Conservation (phyloP, 1,140 invertebrate species). For the Caerostris extrusa region DNA sequence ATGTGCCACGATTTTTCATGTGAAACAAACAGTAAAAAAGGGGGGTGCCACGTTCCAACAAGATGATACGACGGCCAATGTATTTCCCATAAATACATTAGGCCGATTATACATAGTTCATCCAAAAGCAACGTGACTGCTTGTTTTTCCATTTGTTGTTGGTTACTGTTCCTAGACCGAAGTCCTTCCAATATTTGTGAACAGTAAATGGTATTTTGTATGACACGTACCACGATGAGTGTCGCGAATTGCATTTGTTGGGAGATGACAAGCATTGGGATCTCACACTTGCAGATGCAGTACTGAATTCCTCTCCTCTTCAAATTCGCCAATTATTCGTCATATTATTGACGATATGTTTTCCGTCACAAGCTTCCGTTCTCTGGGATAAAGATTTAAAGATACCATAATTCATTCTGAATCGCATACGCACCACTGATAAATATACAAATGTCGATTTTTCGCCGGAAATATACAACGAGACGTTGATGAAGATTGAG, state of each 20-base stretch:
- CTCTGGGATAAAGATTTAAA: constrained; percentile 77
- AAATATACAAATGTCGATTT: constrained; percentile 63
- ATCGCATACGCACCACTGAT: constrained; percentile 6
- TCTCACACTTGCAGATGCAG: constrained; percentile 80
- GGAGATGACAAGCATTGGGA: constrained; percentile 81
- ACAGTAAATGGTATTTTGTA: background rate
- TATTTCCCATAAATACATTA: background rate
- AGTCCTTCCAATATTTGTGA: constrained; percentile 81
- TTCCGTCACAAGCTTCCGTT: background rate
- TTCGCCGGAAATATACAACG: constrained; percentile 71
- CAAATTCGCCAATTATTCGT: constrained; percentile 82
- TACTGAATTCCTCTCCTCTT: constrained; percentile 79
- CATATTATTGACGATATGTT: constrained; percentile 62
- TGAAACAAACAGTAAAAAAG: constrained; percentile 78
- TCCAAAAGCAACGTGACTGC: constrained; percentile 26
- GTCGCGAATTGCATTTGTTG: constrained; percentile 80
- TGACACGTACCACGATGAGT: constrained; percentile 77
- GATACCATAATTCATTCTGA: constrained; percentile 56
- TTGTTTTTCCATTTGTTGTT: constrained; percentile 77
- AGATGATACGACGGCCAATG: background rate
- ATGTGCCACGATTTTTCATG: constrained; percentile 80
- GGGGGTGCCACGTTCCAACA: background rate
- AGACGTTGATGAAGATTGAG: constrained; percentile 73
- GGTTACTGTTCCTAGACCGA: constrained; percentile 81
- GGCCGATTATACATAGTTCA: constrained; percentile 54